Percentiles rank a stretch among this genome's conserved stretches.
phyloP scores from a whole-genome alignment of 2,888 invertebrate species.

The Scaptomyza parva region DNA sequence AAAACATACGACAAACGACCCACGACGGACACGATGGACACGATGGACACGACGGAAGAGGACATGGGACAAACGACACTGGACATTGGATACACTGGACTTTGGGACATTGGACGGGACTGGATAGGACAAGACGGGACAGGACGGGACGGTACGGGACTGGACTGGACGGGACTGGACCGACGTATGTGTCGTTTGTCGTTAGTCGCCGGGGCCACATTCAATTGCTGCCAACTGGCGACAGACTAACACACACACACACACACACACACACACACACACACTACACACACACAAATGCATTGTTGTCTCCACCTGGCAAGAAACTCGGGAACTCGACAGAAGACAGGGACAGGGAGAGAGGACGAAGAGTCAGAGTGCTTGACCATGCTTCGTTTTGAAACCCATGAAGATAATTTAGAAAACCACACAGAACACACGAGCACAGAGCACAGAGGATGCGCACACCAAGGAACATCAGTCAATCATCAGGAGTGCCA shows the following conservation, averaged over 20 bases:
- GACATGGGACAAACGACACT: slow-evolving; percentile 16
- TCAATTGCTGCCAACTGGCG: slow-evolving; percentile 57
- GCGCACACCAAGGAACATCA: slow-evolving; percentile 11
- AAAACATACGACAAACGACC: slow-evolving; percentile 41
- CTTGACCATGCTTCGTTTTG: slow-evolving; percentile 40
- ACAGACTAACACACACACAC: not conserved
- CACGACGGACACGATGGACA: slow-evolving; percentile 30
- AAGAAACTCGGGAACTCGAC: slow-evolving; percentile 11
- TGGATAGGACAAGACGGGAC: no score
- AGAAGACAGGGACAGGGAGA: no score
- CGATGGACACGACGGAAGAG: no score
- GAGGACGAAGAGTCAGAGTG: slow-evolving; percentile 5
- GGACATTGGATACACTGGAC: slow-evolving; percentile 18
- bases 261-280: not conserved
- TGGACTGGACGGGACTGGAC: not conserved
- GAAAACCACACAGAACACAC: slow-evolving; percentile 48
- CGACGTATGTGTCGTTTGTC: slow-evolving; percentile 1
- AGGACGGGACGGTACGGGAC: no score
- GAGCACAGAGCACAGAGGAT: slow-evolving; percentile 12
- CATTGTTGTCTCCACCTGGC: slow-evolving; percentile 26
- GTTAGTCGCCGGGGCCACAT: slow-evolving; percentile 41
- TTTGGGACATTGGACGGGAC: not conserved
- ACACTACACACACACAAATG: slow-evolving; percentile 1
- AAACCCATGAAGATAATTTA: slow-evolving; percentile 60
- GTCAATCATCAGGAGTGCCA: slow-evolving; percentile 29